Conservation (phyloP, 2,797 vertebrate species). For the Euthynnus affinis region DNA sequence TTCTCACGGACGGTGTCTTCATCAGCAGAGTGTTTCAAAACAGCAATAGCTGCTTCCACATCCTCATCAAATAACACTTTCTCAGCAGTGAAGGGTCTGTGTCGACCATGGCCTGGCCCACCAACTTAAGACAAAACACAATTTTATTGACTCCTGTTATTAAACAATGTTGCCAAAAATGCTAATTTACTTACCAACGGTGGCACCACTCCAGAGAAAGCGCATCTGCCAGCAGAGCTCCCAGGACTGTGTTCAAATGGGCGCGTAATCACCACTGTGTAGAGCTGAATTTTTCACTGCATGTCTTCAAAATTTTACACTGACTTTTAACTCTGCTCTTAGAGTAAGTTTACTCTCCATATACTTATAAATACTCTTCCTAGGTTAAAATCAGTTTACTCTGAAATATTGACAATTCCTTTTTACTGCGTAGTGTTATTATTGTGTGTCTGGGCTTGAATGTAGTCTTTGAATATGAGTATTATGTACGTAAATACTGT, state of each 20-base stretch:
- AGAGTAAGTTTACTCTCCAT: constrained; percentile 22
- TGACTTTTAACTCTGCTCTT: constrained; percentile 30
- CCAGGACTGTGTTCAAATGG: neutral
- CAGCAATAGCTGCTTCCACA: constrained; percentile 42
- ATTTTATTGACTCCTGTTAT: constrained; percentile 12
- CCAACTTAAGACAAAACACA: constrained; percentile 35
- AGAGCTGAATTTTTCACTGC: constrained; percentile 1
- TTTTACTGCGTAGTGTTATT: constrained; percentile 25
- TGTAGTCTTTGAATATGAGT: no score
- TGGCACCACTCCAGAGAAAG: no score
- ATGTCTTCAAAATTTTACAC: constrained; percentile 4
- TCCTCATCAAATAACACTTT: constrained; percentile 35
- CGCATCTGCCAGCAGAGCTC: no score
- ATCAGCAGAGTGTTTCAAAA: constrained; percentile 52
- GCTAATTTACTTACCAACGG: no score
- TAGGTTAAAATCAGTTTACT: constrained; percentile 36
- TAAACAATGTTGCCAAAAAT: neutral
- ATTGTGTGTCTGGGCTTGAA: no score
- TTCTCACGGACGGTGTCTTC: constrained; percentile 43
- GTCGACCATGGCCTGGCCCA: constrained; percentile 34
- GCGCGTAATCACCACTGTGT: neutral
- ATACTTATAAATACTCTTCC: constrained; percentile 33
- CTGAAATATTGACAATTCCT: constrained; percentile 43
- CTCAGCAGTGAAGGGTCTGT: constrained; percentile 36
- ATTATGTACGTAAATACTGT: no score